Percentiles rank a stretch among this genome's conserved stretches.
Evolutionary conservation across 2,113 vertebrate species (phyloP).

Genomic region (Arizona elegans): DNA sequence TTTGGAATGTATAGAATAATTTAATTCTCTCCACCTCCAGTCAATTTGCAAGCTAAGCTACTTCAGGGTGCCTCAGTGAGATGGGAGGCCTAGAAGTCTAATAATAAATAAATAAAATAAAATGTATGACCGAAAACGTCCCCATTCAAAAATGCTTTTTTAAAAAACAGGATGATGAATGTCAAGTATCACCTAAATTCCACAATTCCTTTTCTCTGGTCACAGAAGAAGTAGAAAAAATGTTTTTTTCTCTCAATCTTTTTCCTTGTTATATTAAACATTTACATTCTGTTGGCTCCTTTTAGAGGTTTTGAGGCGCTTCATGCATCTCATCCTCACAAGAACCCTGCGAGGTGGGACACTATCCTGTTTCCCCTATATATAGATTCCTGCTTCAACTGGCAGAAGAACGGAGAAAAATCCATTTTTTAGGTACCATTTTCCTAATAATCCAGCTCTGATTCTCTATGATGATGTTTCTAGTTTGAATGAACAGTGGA

Average conservation of each 20-base stretch:
- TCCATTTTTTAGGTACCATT: background rate
- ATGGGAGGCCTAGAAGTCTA: background rate
- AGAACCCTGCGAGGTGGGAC: background rate
- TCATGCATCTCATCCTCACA: background rate
- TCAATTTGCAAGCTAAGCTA: background rate
- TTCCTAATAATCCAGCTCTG: background rate
- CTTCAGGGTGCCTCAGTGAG: background rate
- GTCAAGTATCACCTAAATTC: background rate
- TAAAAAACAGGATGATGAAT: background rate
- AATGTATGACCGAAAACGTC: background rate
- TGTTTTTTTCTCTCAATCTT: background rate
- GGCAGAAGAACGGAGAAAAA: background rate
- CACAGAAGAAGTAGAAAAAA: too few species aligned
- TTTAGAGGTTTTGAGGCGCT: background rate
- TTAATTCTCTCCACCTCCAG: background rate
- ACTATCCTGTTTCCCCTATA: background rate
- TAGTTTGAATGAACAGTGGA: background rate
- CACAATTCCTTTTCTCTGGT: background rate
- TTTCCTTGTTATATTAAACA: background rate
- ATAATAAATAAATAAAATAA: too few species aligned
- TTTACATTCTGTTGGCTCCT: background rate
- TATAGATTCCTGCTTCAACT: background rate
- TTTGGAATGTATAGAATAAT: constrained; percentile 11
- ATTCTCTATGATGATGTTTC: background rate
- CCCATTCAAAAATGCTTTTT: background rate